Conservation (phyloP, 2,797 vertebrate genomes). For the Galaxias olidus region DNA sequence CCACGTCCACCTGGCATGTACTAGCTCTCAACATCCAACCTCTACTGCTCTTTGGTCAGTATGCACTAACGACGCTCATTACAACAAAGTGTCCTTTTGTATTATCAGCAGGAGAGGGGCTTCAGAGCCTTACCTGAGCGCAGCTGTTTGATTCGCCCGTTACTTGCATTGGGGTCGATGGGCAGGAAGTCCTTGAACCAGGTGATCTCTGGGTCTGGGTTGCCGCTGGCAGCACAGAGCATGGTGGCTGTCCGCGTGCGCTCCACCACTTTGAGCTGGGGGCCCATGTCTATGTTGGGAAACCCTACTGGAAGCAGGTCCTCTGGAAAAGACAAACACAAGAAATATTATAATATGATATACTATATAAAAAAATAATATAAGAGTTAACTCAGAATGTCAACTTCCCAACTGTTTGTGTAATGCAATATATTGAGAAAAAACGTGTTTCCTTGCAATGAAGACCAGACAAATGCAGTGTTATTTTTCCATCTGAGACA, state of each 20-base stretch:
- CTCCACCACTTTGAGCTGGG: conserved; percentile 97
- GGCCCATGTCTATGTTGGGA: conserved; percentile 98
- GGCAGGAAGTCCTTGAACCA: conserved; percentile 99
- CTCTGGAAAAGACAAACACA: conserved; percentile 72
- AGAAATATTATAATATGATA: not conserved
- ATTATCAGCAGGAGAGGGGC: not conserved
- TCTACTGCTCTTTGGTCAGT: no score
- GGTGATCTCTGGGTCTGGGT: conserved; percentile 96
- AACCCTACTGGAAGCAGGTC: conserved; percentile 93
- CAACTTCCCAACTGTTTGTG: no score
- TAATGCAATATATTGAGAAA: no score
- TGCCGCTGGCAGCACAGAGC: conserved; percentile 96
- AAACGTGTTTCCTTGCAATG: no score
- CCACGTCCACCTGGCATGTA: not conserved
- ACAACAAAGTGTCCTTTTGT: not conserved
- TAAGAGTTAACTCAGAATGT: no score
- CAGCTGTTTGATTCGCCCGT: conserved; percentile 94
- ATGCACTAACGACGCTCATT: no score
- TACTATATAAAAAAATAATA: no score
- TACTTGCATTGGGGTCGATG: conserved; percentile 91
- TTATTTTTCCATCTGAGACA: no score
- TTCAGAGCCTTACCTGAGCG: conserved; percentile 85
- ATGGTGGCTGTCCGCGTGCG: conserved; percentile 94
- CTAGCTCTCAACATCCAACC: no score
- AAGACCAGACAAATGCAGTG: no score